phyloP scores from a whole-genome alignment of 37 sponge, comb jelly and placozoan genomes.

The Beroe ovata region DNA sequence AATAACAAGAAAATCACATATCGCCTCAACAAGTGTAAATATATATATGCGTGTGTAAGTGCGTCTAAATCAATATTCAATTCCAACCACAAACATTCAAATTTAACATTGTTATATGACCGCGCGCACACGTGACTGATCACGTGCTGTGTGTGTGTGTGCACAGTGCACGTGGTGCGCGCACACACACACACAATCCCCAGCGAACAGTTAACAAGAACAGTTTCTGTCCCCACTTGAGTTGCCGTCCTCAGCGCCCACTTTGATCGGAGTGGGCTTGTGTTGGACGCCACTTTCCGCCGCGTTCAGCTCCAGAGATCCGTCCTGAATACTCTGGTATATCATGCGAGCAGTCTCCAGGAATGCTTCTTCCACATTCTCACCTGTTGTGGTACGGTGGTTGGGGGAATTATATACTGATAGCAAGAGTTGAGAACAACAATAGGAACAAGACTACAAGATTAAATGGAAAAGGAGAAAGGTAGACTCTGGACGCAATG shows the following conservation, averaged over 20 bases:
- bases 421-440: no score
- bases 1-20: no score
- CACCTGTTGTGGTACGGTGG: slow-evolving; percentile 76
- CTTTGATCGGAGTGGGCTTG: slow-evolving; percentile 71
- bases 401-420: no score
- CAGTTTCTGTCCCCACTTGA: slow-evolving; percentile 18
- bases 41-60: neutral
- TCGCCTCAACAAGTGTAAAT: no score
- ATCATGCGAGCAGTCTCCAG: slow-evolving; percentile 97
- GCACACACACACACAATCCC: neutral
- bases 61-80: neutral
- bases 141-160: neutral
- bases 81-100: neutral
- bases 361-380: slow-evolving; percentile 99
- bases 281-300: slow-evolving; percentile 94
- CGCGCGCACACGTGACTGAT: neutral
- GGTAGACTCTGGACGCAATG: no score
- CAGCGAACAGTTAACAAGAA: slow-evolving; percentile 20
- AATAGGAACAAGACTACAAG: no score
- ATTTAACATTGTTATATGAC: neutral
- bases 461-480: no score
- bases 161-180: neutral
- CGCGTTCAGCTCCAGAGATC: slow-evolving; percentile 90
- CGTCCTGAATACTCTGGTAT: slow-evolving; percentile 98
- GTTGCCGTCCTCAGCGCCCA: neutral